Evolutionary conservation across 2,113 vertebrate genomes (phyloP).

Genomic region (Oreocharis arfaki): DNA sequence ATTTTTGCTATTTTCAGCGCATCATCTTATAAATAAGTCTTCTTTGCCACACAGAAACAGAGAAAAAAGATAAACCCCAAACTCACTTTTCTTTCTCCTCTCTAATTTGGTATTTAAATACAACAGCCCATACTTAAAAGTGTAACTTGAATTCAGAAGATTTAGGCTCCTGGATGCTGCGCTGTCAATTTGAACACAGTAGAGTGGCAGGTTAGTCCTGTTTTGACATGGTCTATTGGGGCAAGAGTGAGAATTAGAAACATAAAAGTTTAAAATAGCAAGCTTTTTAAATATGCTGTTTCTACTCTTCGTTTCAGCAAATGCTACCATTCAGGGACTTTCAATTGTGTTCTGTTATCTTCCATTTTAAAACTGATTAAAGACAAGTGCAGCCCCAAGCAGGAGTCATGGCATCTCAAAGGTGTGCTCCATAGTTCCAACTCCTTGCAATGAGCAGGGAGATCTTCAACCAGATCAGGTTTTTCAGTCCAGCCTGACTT

Average conservation of each 20-base stretch:
- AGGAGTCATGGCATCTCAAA: not conserved
- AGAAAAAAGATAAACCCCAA: not conserved
- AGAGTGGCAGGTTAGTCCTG: not conserved
- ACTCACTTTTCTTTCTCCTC: not conserved
- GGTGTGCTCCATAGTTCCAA: not conserved
- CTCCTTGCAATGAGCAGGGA: not conserved
- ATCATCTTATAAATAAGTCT: not conserved
- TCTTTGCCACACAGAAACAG: not conserved
- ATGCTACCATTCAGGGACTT: not conserved
- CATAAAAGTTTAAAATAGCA: not conserved
- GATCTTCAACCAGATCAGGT: not conserved
- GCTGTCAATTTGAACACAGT: not conserved
- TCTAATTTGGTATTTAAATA: not conserved
- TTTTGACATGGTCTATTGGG: not conserved
- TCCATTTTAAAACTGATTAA: conserved; percentile 17
- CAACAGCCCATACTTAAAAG: not conserved
- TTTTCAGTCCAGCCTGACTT: not conserved
- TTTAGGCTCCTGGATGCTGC: not conserved
- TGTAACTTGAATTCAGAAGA: not conserved
- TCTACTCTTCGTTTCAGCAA: not conserved
- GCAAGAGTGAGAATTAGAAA: not conserved
- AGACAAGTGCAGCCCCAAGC: not conserved
- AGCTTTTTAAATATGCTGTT: not conserved
- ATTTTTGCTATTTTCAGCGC: not conserved
- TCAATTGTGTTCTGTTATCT: not conserved